A percentile compares a stretch with the other conserved stretches of the same genome.
Conservation (phyloP, 2,888 invertebrate species). For the Alviniconcha strummeri region DNA sequence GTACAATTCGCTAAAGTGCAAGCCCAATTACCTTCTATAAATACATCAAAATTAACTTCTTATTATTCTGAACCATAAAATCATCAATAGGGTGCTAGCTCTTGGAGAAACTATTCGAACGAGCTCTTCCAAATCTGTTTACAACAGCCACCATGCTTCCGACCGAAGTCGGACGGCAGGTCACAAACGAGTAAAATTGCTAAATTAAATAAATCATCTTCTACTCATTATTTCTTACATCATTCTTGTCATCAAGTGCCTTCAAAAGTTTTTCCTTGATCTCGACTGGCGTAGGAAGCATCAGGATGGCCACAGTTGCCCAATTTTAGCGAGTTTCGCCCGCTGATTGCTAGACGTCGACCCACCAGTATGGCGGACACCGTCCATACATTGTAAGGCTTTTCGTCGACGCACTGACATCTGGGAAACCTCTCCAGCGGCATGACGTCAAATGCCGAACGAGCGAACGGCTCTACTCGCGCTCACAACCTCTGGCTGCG, state of each 20-base stretch:
- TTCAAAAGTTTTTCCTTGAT: constrained; percentile 96
- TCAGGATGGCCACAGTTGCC: constrained; percentile 74
- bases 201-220: constrained; percentile 10
- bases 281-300: constrained; percentile 80
- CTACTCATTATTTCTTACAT: constrained; percentile 84
- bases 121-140: constrained; percentile 21
- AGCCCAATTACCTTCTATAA: too few species aligned
- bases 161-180: constrained; percentile 23
- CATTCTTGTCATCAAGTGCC: constrained; percentile 97
- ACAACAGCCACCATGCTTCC: constrained; percentile 30
- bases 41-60: too few species aligned
- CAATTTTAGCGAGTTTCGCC: constrained; percentile 74
- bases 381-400: constrained; percentile 70
- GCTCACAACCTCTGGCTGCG: constrained; percentile 42
- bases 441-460: constrained; percentile 69
- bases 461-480: constrained; percentile 39
- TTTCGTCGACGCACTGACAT: constrained; percentile 56
- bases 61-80: too few species aligned
- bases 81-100: too few species aligned
- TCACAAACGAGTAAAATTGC: constrained; percentile 5
- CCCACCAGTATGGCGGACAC: constrained; percentile 77
- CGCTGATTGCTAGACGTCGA: constrained; percentile 74
- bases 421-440: constrained; percentile 69
- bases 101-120: too few species aligned
- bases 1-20: too few species aligned